Evolutionary conservation across 2,113 vertebrate genomes (phyloP), one percentile per base, ranked within the genome.

Genomic region (Oncorhynchus clarkii): DNA sequence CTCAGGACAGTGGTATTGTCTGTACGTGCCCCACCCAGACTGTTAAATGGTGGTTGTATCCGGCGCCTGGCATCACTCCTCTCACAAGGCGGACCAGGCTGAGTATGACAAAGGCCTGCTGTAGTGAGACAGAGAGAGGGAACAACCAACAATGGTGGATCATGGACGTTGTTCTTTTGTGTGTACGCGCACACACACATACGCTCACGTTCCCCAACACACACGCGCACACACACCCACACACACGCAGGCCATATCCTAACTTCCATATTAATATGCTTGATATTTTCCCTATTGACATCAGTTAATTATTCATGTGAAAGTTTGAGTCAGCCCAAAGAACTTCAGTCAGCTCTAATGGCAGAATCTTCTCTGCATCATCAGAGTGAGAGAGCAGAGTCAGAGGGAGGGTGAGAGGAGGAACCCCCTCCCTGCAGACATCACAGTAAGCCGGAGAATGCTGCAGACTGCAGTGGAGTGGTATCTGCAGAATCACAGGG

Each of bases 1-100:
- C 67, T 31, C 67, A 68, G 67, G 6, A 68, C 67, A 68, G 67
- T 68, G 29, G 67, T 68, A 29, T 45, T 45, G 9, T 45, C 39
- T 68, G 67, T 68, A 34, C n/a, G n/a, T 16, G n/a, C 59, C 18
- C 59, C 7, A 8, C 59, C 59, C 18, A 62, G 20, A 62, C 51
- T 18, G 51, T 54, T 54, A 54, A 3, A 16, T 16, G 27, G 67
- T 34, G 8, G 29, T 68, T 31, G 29, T 68, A 39, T 68, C 67
- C 31, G 67, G 67, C 18, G 27, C 65, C 67, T 68, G 67, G 67
- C 18, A 39, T 68, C 20, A 16, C 27, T 12, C 7, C 29, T 20
- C 27, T 68, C 67, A 68, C 31, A 68, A 68, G 67, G 39, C 31
- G 18, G 18, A 20, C 18, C 29, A 20, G 18, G 18, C 67, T 20